Evolutionary conservation across 1,140 invertebrate genomes (phyloP), one percentile per base, ranked within the genome.

Genomic region (Brachystomella parvula): DNA sequence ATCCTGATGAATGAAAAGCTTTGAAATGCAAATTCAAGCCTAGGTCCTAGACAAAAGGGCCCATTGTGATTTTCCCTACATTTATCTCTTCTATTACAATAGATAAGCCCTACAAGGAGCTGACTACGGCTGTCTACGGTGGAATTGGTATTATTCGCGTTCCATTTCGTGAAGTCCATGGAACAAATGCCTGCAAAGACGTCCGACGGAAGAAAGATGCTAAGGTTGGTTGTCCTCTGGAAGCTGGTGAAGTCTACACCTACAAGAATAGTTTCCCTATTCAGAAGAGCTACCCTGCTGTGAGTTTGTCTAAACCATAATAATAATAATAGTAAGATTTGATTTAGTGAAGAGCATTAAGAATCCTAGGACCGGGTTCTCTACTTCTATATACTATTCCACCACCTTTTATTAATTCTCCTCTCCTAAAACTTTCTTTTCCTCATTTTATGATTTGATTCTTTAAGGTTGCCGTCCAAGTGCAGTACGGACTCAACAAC

Each of bases 231-330:
- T 74, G 74, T 58, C 72, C 71, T 30, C 31, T 72, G 2, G 57
- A 33, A 47, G 44, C 64, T 17, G 71, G 71, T 28, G 26, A 65
- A 28, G 53, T 56, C 17, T 73, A 74, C 68, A 72, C 72, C 17
- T 74, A 74, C 67, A 59, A 66, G n/a, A 74, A 74, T 58, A 71
- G 68, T 32, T 74, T 74, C 66, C 72, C 72, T 2, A 74, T 74
- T 44, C 66, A 69, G 3, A 71, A 69, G 47, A 67, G 66, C 28
- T 74, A 74, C 59, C 74, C 74, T 21, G 67, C 71, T 30, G 74
- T 74, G 71, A 71, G 66, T 63, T 35, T 19, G 2, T 30, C 29
- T 61, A 21, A 61, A 61, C 32, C 21, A 44, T 32, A 61, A 39
- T 29, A 61, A 61, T 24, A 15, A 61, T 30, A 24, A 33, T 32